A percentile compares a stretch with the other conserved stretches of the same genome.
Evolutionary conservation across 1,140 invertebrate species (phyloP).

Genomic region (Drosophila tsacasi): DNA sequence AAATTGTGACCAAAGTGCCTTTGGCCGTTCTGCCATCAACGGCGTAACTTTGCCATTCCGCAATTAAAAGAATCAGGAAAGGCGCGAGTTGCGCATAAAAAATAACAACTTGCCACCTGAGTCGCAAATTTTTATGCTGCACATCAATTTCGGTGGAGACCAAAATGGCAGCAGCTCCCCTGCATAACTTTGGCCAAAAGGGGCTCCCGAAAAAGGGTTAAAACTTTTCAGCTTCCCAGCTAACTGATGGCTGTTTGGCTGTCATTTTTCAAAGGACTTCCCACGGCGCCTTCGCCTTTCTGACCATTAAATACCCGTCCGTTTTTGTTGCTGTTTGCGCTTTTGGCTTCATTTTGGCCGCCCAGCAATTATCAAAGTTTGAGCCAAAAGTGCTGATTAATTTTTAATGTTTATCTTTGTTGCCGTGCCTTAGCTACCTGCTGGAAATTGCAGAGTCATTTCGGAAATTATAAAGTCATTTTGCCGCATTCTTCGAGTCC

Average conservation of each 20-base stretch:
- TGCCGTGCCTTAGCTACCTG: conserved; percentile 16
- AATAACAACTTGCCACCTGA: conserved; percentile 68
- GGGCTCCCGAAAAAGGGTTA: conserved; percentile 22
- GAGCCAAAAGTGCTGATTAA: conserved; percentile 79
- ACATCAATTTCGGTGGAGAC: conserved; percentile 64
- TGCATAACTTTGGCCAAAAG: conserved; percentile 20
- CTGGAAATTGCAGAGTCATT: conserved; percentile 59
- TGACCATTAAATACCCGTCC: conserved; percentile 32
- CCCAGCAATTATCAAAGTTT: conserved; percentile 77
- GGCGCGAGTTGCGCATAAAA: conserved; percentile 55
- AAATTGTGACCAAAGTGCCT: conserved; percentile 41
- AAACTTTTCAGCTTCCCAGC: conserved; percentile 32
- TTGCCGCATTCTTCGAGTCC: conserved; percentile 9
- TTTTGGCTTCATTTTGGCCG: conserved; percentile 51
- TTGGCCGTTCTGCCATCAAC: conserved; percentile 22
- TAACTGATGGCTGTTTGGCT: conserved; percentile 35
- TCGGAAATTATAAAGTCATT: conserved; percentile 78
- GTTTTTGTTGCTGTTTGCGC: conserved; percentile 32
- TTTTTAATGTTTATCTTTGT: conserved; percentile 81
- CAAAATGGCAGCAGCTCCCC: conserved; percentile 27
- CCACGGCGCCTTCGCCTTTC: conserved; percentile 18
- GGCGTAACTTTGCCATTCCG: conserved; percentile 22
- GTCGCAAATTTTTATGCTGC: conserved; percentile 73
- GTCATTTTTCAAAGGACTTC: conserved; percentile 44
- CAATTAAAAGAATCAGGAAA: conserved; percentile 66